phyloP scores from a whole-genome alignment of 1,140 invertebrate species.

The Asbolus verrucosus region DNA sequence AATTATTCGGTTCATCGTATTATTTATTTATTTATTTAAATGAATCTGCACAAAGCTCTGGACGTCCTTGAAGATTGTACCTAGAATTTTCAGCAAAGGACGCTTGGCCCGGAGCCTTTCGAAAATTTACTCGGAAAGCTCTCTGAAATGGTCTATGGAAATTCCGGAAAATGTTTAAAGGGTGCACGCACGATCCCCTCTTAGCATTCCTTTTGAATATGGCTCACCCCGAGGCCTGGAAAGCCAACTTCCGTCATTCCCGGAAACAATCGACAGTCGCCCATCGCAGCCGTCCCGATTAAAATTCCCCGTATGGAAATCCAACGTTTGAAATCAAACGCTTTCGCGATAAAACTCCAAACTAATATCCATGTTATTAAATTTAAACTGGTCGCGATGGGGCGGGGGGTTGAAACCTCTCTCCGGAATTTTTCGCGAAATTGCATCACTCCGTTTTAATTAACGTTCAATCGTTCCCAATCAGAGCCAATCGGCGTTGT shows the following conservation, averaged over 20 bases:
- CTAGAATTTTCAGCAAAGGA: conserved; percentile 1
- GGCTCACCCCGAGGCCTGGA: not conserved
- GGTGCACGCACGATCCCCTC: conserved; percentile 1
- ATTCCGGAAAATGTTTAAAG: conserved; percentile 17
- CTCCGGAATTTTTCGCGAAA: too few relatives aligned
- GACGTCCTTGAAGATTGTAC: conserved; percentile 3
- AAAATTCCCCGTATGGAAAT: conserved; percentile 38
- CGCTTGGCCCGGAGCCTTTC: not conserved
- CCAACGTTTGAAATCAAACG: conserved; percentile 12
- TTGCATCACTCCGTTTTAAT: too few relatives aligned
- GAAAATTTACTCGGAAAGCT: not conserved
- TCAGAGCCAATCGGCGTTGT: too few relatives aligned
- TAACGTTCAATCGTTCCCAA: too few relatives aligned
- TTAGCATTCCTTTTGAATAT: conserved; percentile 14
- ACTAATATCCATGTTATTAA: conserved; percentile 33
- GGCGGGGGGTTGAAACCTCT: too few relatives aligned
- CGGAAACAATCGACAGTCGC: conserved; percentile 39
- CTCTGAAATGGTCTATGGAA: not conserved
- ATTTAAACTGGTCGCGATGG: conserved; percentile 10
- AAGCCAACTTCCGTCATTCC: conserved; percentile 32
- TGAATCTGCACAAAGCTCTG: conserved; percentile 9
- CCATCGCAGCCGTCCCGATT: conserved; percentile 18
- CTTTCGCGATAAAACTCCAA: conserved; percentile 11
- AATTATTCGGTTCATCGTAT: too few relatives aligned
- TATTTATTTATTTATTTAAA: conserved; percentile 32